These are phyloP conservation scores for Troides aeacus DNA, from an alignment of 2,888 invertebrate genomes.

Conservation along the genomic window DNA sequence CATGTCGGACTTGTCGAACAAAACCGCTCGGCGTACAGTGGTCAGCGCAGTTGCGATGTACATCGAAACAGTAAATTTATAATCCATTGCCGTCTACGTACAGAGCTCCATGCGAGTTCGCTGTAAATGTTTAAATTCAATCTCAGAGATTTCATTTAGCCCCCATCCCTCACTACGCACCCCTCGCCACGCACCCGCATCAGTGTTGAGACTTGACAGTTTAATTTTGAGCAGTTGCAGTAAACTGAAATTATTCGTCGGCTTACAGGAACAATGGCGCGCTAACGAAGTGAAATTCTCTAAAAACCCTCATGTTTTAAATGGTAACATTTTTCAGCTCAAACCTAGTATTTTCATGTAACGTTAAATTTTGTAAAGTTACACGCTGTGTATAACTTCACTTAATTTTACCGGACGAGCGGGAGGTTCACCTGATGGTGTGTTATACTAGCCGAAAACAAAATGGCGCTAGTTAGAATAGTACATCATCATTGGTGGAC, in stretches of 20 bases:
- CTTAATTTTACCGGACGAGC: no score
- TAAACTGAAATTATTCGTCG: slow-evolving; percentile 11
- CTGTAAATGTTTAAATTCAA: slow-evolving; percentile 23
- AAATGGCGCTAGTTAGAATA: no score
- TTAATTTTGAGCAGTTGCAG: slow-evolving; percentile 28
- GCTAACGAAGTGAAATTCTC: slow-evolving; percentile 3
- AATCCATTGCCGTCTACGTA: background rate
- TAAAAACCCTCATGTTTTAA: background rate
- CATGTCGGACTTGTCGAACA: background rate
- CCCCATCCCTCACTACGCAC: background rate
- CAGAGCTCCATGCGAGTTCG: slow-evolving; percentile 5
- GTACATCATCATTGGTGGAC: no score
- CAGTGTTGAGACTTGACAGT: slow-evolving; percentile 28
- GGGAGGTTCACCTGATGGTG: no score
- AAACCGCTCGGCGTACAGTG: background rate
- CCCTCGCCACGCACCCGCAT: slow-evolving; percentile 13
- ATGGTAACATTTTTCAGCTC: no score
- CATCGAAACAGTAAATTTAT: background rate
- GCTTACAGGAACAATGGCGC: slow-evolving; percentile 2
- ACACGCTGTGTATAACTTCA: no score
- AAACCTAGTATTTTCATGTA: no score
- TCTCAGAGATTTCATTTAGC: slow-evolving; percentile 21
- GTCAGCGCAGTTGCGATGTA: background rate
- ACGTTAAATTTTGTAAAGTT: no score
- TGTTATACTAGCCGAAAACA: no score